A percentile compares a stretch with the other conserved stretches of the same genome.
Evolutionary conservation across 1,140 invertebrate genomes (phyloP).

Genomic region (Sitodiplosis mosellana): DNA sequence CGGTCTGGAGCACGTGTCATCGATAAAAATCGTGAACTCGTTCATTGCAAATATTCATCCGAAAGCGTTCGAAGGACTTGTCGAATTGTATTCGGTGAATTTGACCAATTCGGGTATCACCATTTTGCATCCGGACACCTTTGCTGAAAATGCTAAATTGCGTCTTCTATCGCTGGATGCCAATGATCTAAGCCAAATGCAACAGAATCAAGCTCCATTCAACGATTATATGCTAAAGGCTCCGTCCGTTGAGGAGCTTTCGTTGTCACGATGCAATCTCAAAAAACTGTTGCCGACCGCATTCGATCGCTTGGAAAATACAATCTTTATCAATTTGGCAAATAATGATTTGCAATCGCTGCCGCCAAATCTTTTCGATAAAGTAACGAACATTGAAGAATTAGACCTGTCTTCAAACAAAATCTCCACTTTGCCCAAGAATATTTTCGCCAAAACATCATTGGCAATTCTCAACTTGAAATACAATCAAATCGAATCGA

Average conservation of each 20-base stretch:
- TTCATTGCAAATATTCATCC: slow-evolving; percentile 30
- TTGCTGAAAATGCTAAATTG: slow-evolving; percentile 40
- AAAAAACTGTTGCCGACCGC: slow-evolving; percentile 34
- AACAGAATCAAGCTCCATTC: slow-evolving; percentile 6
- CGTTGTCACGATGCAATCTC: slow-evolving; percentile 43
- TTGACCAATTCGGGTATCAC: slow-evolving; percentile 41
- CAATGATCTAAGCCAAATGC: slow-evolving; percentile 35
- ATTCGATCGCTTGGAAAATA: slow-evolving; percentile 36
- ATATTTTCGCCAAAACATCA: slow-evolving; percentile 37
- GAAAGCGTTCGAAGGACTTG: slow-evolving; percentile 41
- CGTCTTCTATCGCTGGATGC: slow-evolving; percentile 42
- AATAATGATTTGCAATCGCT: slow-evolving; percentile 40
- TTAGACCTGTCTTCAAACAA: slow-evolving; percentile 44
- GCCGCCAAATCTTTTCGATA: slow-evolving; percentile 35
- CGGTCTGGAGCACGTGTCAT: slow-evolving; percentile 33
- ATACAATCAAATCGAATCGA: slow-evolving; percentile 32
- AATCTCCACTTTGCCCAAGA: slow-evolving; percentile 32
- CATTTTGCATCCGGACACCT: slow-evolving; percentile 41
- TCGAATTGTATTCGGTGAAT: slow-evolving; percentile 43
- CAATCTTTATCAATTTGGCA: slow-evolving; percentile 42
- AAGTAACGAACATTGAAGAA: slow-evolving; percentile 37
- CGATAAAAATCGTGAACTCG: slow-evolving; percentile 36
- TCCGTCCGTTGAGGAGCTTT: slow-evolving; percentile 41
- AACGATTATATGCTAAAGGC: slow-evolving; percentile 25
- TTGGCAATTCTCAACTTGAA: slow-evolving; percentile 39